phyloP scores from a whole-genome alignment of 1,140 invertebrate genomes.

The Chrysomallon squamiferum region DNA sequence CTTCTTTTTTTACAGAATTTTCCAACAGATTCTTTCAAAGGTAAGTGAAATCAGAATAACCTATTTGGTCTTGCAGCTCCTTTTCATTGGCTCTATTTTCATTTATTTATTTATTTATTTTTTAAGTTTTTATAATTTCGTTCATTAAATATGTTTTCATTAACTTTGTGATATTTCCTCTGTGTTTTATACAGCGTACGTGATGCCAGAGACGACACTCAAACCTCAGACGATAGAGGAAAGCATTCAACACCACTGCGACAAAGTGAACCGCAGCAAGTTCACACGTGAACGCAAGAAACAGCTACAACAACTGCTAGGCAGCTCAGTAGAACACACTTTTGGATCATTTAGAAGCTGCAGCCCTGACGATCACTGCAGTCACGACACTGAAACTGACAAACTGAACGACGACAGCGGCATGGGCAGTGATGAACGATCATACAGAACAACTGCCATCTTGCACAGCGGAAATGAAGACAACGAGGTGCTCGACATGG shows the following conservation, averaged over 20 bases:
- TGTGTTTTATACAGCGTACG: conserved; percentile 13
- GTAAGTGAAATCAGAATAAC: background rate
- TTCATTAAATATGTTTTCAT: too few relatives aligned
- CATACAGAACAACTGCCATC: too few relatives aligned
- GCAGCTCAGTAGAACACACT: conserved; percentile 18
- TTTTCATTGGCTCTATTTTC: too few relatives aligned
- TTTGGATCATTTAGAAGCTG: background rate
- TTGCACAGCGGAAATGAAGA: too few relatives aligned
- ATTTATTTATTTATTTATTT: too few relatives aligned
- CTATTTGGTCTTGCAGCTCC: background rate
- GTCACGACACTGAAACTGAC: too few relatives aligned
- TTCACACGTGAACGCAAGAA: conserved; percentile 28
- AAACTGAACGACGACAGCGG: too few relatives aligned
- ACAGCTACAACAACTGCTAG: conserved; percentile 22
- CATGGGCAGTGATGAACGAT: too few relatives aligned
- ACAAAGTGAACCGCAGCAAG: conserved; percentile 26
- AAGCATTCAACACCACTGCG: conserved; percentile 25
- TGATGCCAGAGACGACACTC: conserved; percentile 18
- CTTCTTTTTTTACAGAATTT: conserved; percentile 12
- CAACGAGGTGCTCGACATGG: too few relatives aligned
- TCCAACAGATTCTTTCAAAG: conserved; percentile 11
- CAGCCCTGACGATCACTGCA: too few relatives aligned
- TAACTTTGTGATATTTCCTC: too few relatives aligned
- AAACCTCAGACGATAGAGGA: conserved; percentile 14
- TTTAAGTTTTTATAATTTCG: too few relatives aligned